Percentiles rank a stretch among this genome's conserved stretches.
These are phyloP conservation scores for Atta cephalotes DNA, from an alignment of 1,140 invertebrate genomes.

Conservation along the genomic window DNA sequence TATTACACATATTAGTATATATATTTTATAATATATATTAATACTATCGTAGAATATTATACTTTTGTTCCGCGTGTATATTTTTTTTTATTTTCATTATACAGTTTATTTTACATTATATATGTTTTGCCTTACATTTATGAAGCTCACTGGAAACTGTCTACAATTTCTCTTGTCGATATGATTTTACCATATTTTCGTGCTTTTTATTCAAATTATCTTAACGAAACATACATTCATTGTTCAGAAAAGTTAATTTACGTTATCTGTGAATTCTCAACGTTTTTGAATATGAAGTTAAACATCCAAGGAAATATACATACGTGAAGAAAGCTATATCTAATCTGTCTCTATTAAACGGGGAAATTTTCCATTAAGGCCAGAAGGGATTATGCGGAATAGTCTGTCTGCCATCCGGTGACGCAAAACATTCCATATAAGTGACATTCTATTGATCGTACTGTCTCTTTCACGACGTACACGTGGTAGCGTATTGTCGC, in stretches of 20 bases:
- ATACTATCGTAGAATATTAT: neutral
- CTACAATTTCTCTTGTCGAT: neutral
- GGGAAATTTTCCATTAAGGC: slow-evolving; percentile 43
- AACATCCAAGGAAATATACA: neutral
- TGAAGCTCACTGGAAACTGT: neutral
- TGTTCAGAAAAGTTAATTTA: slow-evolving; percentile 14
- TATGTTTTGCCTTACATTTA: neutral
- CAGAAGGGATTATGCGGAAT: slow-evolving; percentile 36
- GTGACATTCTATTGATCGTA: slow-evolving; percentile 55
- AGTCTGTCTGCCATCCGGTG: slow-evolving; percentile 34
- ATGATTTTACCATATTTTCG: neutral
- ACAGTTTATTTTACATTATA: neutral
- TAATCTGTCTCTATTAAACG: slow-evolving; percentile 9
- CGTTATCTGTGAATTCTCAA: neutral
- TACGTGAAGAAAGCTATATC: neutral
- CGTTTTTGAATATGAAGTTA: neutral
- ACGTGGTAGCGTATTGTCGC: slow-evolving; percentile 48
- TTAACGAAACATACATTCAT: neutral
- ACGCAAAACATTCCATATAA: slow-evolving; percentile 58
- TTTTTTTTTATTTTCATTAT: neutral
- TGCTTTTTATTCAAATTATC: neutral
- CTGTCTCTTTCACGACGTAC: slow-evolving; percentile 33
- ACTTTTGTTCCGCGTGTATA: neutral
- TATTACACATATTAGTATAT: neutral
- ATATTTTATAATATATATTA: no score